Evolutionary conservation across 2,797 vertebrate genomes (phyloP).

Genomic region (Psittacula derbiana): DNA sequence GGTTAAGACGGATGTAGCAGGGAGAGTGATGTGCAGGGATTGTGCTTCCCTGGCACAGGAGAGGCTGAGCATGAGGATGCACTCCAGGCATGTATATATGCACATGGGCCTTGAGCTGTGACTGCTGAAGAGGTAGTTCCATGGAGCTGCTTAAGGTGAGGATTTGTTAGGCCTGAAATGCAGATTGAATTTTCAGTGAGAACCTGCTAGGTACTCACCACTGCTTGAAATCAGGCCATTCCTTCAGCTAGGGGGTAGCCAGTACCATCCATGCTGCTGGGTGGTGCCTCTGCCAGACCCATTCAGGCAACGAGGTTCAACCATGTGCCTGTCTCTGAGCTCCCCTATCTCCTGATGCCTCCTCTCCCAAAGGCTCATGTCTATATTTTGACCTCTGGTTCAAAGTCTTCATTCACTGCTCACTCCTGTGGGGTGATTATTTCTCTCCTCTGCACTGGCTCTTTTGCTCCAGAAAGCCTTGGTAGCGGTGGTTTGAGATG

Average conservation of each 20-base stretch:
- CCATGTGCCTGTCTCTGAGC: background rate
- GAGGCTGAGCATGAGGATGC: background rate
- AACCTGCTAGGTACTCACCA: background rate
- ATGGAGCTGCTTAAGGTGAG: background rate
- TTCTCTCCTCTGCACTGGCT: background rate
- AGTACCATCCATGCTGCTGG: background rate
- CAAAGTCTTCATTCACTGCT: background rate
- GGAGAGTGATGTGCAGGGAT: background rate
- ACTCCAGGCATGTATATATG: background rate
- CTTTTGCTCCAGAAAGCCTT: background rate
- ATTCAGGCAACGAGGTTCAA: background rate
- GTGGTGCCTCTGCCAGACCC: background rate
- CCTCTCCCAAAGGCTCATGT: background rate
- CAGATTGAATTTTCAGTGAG: background rate
- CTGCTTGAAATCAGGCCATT: background rate
- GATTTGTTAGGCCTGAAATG: background rate
- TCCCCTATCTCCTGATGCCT: background rate
- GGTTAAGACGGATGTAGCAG: background rate
- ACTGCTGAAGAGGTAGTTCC: background rate
- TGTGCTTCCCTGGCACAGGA: background rate
- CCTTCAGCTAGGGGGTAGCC: background rate
- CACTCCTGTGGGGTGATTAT: background rate
- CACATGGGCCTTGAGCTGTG: background rate
- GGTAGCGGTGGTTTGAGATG: background rate
- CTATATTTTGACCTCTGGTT: background rate